Conservation (phyloP, 2,113 vertebrate genomes). For the Capra hircus region DNA sequence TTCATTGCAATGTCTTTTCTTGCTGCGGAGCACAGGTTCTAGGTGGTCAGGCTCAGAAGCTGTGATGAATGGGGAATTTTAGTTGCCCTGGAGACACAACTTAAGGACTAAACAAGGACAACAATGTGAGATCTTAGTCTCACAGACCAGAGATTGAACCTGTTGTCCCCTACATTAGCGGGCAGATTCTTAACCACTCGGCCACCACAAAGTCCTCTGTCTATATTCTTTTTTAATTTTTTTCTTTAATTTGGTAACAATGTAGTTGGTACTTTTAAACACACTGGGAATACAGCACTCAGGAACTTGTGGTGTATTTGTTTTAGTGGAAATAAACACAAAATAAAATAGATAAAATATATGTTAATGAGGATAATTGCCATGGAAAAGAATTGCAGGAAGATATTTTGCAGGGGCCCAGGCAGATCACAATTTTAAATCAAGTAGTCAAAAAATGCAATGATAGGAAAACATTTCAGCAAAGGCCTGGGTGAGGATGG, state of each 20-base stretch:
- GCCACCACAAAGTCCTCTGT: not conserved
- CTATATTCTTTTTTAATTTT: not conserved
- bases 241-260: not conserved
- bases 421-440: not conserved
- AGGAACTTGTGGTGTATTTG: not conserved
- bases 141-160: not conserved
- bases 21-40: not conserved
- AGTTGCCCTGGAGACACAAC: not conserved
- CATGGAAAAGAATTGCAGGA: not conserved
- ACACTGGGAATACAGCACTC: not conserved
- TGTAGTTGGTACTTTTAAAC: not conserved
- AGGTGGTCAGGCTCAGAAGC: not conserved
- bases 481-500: not conserved
- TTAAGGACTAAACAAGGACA: not conserved
- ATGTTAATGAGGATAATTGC: not conserved
- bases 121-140: not conserved
- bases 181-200: not conserved
- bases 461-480: not conserved
- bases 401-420: not conserved
- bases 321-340: conserved; percentile 7
- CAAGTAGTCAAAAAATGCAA: not conserved
- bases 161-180: not conserved
- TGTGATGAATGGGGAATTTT: not conserved
- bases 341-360: not conserved
- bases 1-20: not conserved